Base-by-base conservation (phyloP, 2,113 vertebrate species). In the Tychaedon coryphoeus region DNA sequence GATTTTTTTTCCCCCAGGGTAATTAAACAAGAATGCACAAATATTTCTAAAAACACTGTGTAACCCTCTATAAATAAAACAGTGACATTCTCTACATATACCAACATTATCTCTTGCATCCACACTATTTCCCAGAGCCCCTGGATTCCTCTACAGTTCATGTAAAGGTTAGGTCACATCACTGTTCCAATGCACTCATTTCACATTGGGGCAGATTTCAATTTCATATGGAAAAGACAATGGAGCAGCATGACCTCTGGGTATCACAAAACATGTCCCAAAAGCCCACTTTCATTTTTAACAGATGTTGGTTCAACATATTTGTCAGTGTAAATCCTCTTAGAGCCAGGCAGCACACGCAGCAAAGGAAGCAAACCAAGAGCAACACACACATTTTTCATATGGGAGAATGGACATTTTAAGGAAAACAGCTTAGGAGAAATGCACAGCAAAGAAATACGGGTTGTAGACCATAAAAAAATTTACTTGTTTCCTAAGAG, bases 61-160 rank as follows among this genome's bases (percentile, higher is more conserved):
- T 36, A 87, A 90, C 7, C 36, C 67, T 69, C 90, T 86, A 54
- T 73, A 94, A 91, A 90, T 73, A 95, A 87, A 86, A 69, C 62
- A 67, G 33, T 53, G 65, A 69, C 40, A 74, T 75, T 76, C 51
- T 58, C 72, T 38, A 54, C 54, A 33, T 90, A 79, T 4, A 93
- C 56, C 60, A 83, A 64, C 42, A 83, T 80, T 66, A 92, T 60
- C 74, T 91, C 74, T 62, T 56, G 67, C 12, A 80, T 70, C 78
- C 81, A 69, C 84, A 91, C 25, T 12, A 43, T 83, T 94, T 96
- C 94, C 82, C 93, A 95, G 85, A 95, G 85, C 72, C 78, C 56
- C 56, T 33, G 28, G 88, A 96, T 76, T 96, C 94, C 78, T 92
- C 51, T 69, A 77, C 67, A 83, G 93, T 96, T 97, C 95, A 96